Conservation (phyloP, 1,140 invertebrate species). For the Cherax quadricarinatus region DNA sequence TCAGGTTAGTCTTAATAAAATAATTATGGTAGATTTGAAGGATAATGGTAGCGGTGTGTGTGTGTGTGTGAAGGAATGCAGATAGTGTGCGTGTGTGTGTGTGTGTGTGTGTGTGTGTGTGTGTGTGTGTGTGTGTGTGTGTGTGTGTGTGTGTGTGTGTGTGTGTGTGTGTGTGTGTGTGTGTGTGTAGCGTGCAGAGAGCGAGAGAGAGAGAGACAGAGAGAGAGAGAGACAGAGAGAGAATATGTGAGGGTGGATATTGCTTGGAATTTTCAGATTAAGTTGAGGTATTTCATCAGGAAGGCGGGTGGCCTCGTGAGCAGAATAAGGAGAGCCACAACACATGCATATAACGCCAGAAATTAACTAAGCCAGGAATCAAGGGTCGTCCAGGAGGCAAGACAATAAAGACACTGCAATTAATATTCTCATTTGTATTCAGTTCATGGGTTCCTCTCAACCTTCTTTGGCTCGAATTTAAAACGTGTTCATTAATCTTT, state of each 20-base stretch:
- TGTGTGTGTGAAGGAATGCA: not conserved
- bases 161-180: not conserved
- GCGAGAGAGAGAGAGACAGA: slow-evolving; percentile 19
- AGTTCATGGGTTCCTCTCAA: no score
- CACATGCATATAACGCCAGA: no score
- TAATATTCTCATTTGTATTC: no score
- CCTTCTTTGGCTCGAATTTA: no score
- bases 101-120: not conserved
- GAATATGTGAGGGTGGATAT: not conserved
- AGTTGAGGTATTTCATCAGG: slow-evolving; percentile 8
- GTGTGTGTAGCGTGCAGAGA: not conserved
- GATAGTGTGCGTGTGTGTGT: not conserved
- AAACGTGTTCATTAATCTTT: no score
- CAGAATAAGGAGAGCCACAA: not conserved
- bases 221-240: slow-evolving; percentile 31
- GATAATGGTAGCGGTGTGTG: not conserved
- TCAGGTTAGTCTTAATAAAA: no score
- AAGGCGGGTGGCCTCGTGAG: not conserved
- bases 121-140: not conserved
- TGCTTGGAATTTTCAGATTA: slow-evolving; percentile 29
- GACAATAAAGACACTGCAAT: no score
- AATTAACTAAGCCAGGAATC: no score
- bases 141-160: slow-evolving; percentile 4
- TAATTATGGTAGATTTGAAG: no score
- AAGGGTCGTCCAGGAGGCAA: no score